phyloP scores from a whole-genome alignment of 2,797 vertebrate genomes.

The Sebastiscus albofasciatus region DNA sequence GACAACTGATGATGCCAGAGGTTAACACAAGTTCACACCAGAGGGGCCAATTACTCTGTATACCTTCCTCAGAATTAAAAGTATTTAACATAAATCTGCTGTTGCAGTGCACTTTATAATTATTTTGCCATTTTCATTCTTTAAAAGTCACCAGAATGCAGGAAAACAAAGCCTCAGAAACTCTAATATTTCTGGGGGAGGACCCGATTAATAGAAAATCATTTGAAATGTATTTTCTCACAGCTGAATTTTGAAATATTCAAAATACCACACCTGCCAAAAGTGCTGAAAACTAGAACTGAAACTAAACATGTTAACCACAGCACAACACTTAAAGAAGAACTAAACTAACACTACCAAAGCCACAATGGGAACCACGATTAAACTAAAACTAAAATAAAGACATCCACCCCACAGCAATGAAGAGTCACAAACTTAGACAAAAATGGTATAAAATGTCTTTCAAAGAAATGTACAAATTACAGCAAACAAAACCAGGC shows the following conservation, averaged over 20 bases:
- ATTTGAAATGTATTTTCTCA: neutral
- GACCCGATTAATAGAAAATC: neutral
- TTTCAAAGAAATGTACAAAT: neutral
- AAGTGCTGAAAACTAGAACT: conserved; percentile 20
- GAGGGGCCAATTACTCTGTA: no score
- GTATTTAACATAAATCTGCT: no score
- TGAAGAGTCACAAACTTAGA: neutral
- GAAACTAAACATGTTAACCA: conserved; percentile 35
- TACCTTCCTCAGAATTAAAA: no score
- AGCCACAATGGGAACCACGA: neutral
- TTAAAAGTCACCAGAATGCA: no score
- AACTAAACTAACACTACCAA: neutral
- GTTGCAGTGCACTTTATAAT: no score
- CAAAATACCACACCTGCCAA: neutral
- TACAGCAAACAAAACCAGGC: neutral
- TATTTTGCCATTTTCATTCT: no score
- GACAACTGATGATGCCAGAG: no score
- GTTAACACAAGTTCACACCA: no score
- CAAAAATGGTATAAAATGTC: neutral
- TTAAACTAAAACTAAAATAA: neutral
- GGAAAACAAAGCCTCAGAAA: no score
- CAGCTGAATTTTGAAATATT: neutral
- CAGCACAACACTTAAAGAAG: neutral
- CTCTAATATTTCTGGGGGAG: no score
- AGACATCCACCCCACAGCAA: neutral